Percentiles rank a stretch among this genome's conserved stretches.
Evolutionary conservation across 2,797 vertebrate genomes (phyloP).

Genomic region (Hippoglossus hippoglossus): DNA sequence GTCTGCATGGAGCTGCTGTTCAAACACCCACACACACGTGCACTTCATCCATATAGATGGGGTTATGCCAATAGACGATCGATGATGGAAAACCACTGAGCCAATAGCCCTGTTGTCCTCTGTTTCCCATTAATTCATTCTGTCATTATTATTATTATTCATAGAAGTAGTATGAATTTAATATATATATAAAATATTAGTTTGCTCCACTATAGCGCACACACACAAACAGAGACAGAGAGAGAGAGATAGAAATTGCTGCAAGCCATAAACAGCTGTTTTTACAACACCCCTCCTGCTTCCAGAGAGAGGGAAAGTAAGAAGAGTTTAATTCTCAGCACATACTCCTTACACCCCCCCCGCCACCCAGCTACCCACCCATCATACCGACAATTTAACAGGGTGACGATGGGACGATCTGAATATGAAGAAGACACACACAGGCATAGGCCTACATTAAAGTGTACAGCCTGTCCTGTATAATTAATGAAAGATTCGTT

Average conservation of each 20-base stretch:
- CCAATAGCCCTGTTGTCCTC: too few species aligned
- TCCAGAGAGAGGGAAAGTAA: not conserved
- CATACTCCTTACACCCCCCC: not conserved
- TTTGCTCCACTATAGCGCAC: not conserved
- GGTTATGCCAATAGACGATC: not conserved
- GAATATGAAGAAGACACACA: not conserved
- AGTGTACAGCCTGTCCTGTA: slow-evolving; percentile 11
- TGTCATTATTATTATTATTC: too few species aligned
- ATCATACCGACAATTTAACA: not conserved
- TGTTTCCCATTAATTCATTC: too few species aligned
- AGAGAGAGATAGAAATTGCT: not conserved
- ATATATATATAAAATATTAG: not conserved
- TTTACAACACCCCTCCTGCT: not conserved
- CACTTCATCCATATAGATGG: not conserved
- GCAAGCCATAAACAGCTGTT: slow-evolving; percentile 4
- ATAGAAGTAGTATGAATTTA: too few species aligned
- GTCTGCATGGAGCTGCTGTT: slow-evolving; percentile 1
- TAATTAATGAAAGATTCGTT: slow-evolving; percentile 36
- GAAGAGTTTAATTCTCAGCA: not conserved
- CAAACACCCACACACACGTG: slow-evolving; percentile 13
- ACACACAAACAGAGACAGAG: not conserved
- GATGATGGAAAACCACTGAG: not conserved
- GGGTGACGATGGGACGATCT: not conserved
- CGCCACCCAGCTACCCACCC: not conserved
- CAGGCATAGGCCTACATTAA: slow-evolving; percentile 3